phyloP scores from a whole-genome alignment of 53 echinoderm and acorn worm species.

The Crossaster papposus region DNA sequence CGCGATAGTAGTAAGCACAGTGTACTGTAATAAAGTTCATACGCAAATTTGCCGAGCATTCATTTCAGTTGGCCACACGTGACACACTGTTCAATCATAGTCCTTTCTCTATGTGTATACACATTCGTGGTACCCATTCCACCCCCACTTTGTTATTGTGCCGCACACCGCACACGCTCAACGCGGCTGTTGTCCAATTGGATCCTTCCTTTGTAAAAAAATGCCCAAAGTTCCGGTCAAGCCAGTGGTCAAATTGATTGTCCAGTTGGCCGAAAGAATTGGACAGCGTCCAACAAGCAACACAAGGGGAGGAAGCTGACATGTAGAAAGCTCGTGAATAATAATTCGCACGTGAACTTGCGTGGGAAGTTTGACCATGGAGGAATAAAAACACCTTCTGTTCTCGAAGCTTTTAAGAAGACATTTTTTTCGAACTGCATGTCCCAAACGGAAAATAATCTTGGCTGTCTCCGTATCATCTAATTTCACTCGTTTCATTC shows the following conservation, averaged over 20 bases:
- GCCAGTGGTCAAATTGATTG: constrained; percentile 16
- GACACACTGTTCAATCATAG: constrained; percentile 16
- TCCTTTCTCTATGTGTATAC: not conserved
- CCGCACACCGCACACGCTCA: constrained; percentile 4
- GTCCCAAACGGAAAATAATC: not conserved
- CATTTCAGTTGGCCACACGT: constrained; percentile 41
- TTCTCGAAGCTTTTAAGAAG: not conserved
- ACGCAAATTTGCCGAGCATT: constrained; percentile 55
- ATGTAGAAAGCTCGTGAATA: constrained; percentile 15
- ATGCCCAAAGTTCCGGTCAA: constrained; percentile 44
- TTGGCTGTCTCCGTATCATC: not conserved
- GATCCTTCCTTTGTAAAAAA: constrained; percentile 28
- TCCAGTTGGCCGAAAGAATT: not conserved
- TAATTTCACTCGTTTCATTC: not conserved
- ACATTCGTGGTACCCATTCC: no score
- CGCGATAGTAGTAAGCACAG: constrained; percentile 19
- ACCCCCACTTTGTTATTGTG: constrained; percentile 43
- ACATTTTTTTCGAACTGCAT: not conserved
- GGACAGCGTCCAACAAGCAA: not conserved
- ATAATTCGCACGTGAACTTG: constrained; percentile 44
- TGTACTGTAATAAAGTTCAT: constrained; percentile 54
- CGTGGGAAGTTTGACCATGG: constrained; percentile 13
- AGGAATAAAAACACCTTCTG: no score
- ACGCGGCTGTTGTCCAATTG: constrained; percentile 30
- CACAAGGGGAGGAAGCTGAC: not conserved